phyloP scores from a whole-genome alignment of 1,140 invertebrate species.

The Melanaphis sacchari region DNA sequence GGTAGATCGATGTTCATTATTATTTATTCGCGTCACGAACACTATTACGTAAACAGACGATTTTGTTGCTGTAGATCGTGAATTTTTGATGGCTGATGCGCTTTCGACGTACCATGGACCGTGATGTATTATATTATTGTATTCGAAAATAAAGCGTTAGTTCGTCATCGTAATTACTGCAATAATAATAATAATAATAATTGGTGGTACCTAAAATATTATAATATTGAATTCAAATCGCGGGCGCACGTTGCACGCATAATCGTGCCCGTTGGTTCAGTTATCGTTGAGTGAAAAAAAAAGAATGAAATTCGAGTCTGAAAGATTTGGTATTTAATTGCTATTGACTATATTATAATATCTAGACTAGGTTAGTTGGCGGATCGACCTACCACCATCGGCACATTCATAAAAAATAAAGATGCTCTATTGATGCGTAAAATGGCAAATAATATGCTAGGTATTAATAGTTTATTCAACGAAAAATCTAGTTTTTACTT shows the following conservation, averaged over 20 bases:
- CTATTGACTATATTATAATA: too few relatives aligned
- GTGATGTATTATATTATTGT: slow-evolving; percentile 7
- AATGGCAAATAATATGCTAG: neutral
- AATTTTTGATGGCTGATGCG: neutral
- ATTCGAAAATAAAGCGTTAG: neutral
- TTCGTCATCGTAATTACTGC: neutral
- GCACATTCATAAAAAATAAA: neutral
- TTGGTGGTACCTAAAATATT: neutral
- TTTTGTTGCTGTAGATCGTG: slow-evolving; percentile 5
- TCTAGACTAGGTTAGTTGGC: neutral
- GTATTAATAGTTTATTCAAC: neutral
- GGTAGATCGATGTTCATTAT: neutral
- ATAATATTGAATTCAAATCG: slow-evolving; percentile 7
- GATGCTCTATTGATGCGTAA: neutral
- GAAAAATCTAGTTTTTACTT: neutral
- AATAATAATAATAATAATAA: neutral
- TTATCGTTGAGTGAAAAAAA: neutral
- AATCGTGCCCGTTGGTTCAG: neutral
- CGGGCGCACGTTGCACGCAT: neutral
- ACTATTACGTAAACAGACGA: neutral
- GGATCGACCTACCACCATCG: neutral
- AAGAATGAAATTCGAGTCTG: neutral
- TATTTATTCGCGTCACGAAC: neutral
- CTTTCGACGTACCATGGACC: neutral
- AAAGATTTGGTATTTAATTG: neutral